Evolutionary conservation across 2,797 vertebrate species (phyloP).

Genomic region (Remorina albescens): DNA sequence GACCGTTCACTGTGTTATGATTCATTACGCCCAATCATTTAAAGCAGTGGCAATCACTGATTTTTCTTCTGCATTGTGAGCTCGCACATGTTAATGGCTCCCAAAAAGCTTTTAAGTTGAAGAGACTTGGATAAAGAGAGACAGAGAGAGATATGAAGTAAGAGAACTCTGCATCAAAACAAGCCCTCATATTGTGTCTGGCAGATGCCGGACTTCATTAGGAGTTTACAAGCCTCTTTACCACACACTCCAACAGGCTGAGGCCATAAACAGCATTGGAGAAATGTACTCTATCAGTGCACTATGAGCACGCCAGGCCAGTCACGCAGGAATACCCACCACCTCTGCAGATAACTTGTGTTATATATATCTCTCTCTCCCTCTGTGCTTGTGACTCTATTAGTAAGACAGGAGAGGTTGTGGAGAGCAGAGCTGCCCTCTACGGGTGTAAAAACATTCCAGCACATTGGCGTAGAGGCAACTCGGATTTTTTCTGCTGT

Average conservation of each 20-base stretch:
- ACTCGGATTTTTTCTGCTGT: slow-evolving; percentile 13
- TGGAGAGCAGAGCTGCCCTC: slow-evolving; percentile 84
- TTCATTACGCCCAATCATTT: slow-evolving; percentile 45
- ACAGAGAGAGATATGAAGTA: slow-evolving; percentile 26
- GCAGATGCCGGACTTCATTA: slow-evolving; percentile 61
- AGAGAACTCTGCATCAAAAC: slow-evolving; percentile 47
- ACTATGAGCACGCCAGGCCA: slow-evolving; percentile 22
- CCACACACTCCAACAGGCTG: slow-evolving; percentile 33
- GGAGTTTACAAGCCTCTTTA: slow-evolving; percentile 32
- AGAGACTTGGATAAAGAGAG: slow-evolving; percentile 30
- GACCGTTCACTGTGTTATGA: slow-evolving; percentile 31
- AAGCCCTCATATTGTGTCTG: slow-evolving; percentile 44
- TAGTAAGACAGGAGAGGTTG: slow-evolving; percentile 33
- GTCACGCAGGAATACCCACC: slow-evolving; percentile 40
- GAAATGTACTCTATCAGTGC: slow-evolving; percentile 33
- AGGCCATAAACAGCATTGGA: slow-evolving; percentile 40
- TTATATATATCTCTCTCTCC: slow-evolving; percentile 14
- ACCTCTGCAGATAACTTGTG: slow-evolving; percentile 22
- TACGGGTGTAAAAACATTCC: slow-evolving; percentile 71
- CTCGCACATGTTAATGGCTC: slow-evolving; percentile 12
- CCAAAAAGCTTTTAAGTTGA: slow-evolving; percentile 37
- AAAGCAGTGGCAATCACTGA: slow-evolving; percentile 45
- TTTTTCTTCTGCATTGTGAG: slow-evolving; percentile 26
- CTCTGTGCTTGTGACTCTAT: slow-evolving; percentile 16
- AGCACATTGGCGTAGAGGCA: slow-evolving; percentile 34